Evolutionary conservation across 1,140 invertebrate genomes (phyloP).

Genomic region (Hyphantria cunea): DNA sequence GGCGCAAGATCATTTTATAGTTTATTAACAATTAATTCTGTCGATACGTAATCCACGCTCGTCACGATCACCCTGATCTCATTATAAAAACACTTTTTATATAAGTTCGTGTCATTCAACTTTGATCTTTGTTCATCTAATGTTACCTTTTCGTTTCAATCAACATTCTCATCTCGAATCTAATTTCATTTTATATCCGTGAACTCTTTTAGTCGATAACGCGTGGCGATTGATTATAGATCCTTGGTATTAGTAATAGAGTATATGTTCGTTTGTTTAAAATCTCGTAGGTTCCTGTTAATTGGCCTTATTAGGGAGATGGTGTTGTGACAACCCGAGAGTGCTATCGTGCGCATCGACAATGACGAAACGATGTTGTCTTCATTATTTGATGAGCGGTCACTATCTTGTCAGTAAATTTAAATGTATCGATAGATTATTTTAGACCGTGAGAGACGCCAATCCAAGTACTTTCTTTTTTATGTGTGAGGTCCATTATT

Average conservation of each 20-base stretch:
- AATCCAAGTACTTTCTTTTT: conserved; percentile 66
- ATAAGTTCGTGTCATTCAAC: conserved; percentile 68
- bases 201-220: conserved; percentile 34
- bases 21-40: conserved; percentile 50
- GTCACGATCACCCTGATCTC: conserved; percentile 54
- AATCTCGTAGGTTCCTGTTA: conserved; percentile 64
- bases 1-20: conserved; percentile 12
- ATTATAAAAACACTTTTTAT: conserved; percentile 57
- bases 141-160: conserved; percentile 71
- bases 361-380: conserved; percentile 81
- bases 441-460: conserved; percentile 72
- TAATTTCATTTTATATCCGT: conserved; percentile 48
- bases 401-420: conserved; percentile 80
- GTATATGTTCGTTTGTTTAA: conserved; percentile 52
- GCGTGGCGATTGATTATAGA: conserved; percentile 26
- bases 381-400: conserved; percentile 80
- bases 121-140: conserved; percentile 71
- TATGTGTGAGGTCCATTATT: conserved; percentile 59
- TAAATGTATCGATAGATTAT: conserved; percentile 81
- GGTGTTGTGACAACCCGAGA: conserved; percentile 79
- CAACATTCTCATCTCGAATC: conserved; percentile 50
- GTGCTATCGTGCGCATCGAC: conserved; percentile 80
- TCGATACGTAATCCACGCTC: conserved; percentile 56
- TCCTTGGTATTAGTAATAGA: conserved; percentile 39
- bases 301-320: conserved; percentile 80